phyloP scores from a whole-genome alignment of 2,797 vertebrate species.

The Botia almorhae region DNA sequence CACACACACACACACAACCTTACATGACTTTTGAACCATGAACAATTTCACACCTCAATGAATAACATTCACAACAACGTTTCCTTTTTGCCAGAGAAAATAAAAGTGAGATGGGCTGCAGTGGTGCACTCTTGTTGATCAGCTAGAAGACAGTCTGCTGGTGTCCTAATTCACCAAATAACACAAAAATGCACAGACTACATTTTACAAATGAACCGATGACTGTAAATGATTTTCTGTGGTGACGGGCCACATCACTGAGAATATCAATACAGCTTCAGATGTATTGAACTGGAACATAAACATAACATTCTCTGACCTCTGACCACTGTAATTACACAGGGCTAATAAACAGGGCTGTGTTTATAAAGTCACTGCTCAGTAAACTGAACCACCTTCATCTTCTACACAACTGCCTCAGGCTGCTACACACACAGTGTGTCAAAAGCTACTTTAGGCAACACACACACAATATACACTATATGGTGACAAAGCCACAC shows the following conservation, averaged over 20 bases:
- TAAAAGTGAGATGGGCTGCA: background rate
- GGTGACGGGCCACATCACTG: no score
- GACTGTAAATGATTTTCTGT: no score
- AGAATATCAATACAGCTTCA: no score
- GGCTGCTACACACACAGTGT: conserved; percentile 63
- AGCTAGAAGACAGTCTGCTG: no score
- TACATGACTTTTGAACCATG: conserved; percentile 12
- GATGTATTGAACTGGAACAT: background rate
- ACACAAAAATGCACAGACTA: no score
- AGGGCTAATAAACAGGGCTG: no score
- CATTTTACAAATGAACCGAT: no score
- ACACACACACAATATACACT: background rate
- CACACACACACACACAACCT: conserved; percentile 7
- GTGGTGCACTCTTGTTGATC: no score
- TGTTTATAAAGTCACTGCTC: background rate
- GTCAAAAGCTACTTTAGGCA: conserved; percentile 74
- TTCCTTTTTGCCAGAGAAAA: conserved; percentile 26
- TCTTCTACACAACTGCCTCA: conserved; percentile 55
- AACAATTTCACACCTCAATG: conserved; percentile 37
- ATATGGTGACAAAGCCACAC: conserved; percentile 14
- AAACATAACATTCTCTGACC: background rate
- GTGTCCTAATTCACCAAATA: background rate
- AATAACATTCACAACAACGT: conserved; percentile 36
- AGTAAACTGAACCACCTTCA: conserved; percentile 75
- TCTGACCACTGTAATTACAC: background rate